These are phyloP conservation scores for Seriola aureovittata DNA, from an alignment of 2,113 vertebrate species.

Conservation along the genomic window DNA sequence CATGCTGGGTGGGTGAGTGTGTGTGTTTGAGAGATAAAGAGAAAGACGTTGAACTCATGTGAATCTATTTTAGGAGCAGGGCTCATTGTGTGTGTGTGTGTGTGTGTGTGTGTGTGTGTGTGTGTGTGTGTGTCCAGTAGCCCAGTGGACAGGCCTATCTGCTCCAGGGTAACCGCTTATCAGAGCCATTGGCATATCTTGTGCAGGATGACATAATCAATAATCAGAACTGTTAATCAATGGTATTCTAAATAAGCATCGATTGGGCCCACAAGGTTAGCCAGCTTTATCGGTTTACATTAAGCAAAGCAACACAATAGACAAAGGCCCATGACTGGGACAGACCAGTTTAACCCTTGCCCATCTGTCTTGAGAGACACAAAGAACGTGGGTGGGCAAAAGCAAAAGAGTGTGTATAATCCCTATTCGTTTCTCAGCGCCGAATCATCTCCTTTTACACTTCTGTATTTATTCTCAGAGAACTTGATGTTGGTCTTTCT, in stretches of 20 bases:
- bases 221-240: conserved; percentile 90
- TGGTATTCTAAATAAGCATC: conserved; percentile 88
- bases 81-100: conserved; percentile 31
- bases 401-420: background rate
- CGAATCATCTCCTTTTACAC: background rate
- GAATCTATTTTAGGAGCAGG: conserved; percentile 18
- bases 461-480: conserved; percentile 19
- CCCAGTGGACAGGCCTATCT: conserved; percentile 67
- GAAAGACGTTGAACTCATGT: conserved; percentile 13
- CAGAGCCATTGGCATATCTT: conserved; percentile 84
- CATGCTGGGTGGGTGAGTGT: background rate
- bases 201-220: conserved; percentile 86
- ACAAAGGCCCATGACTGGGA: conserved; percentile 76
- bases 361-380: conserved; percentile 47
- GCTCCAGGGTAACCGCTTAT: conserved; percentile 81
- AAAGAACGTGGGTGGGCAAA: conserved; percentile 11
- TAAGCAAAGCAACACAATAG: conserved; percentile 86
- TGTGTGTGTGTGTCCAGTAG: conserved; percentile 42
- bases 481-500: conserved; percentile 33
- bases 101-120: conserved; percentile 39
- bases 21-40: conserved; percentile 6
- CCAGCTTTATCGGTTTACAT: conserved; percentile 87
- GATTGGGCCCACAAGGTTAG: conserved; percentile 86
- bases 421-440: background rate
- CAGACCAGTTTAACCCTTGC: conserved; percentile 60